Percentiles rank a stretch among this genome's conserved stretches.
Conservation (phyloP, 2,113 vertebrate genomes). For the Salminus brasiliensis region DNA sequence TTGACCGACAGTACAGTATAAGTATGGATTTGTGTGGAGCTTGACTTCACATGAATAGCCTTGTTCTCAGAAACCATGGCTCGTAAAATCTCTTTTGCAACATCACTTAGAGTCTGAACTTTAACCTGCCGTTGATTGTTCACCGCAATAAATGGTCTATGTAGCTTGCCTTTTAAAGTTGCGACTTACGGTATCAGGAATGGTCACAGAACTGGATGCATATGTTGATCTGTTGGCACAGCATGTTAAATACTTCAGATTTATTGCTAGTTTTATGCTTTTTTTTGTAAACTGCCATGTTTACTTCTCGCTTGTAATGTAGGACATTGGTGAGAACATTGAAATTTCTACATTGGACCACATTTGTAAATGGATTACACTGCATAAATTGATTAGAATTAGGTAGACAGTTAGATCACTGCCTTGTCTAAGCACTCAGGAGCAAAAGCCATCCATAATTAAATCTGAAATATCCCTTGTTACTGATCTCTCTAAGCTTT, state of each 20-base stretch:
- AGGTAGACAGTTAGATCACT: slow-evolving; percentile 14
- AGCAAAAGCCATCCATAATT: slow-evolving; percentile 24
- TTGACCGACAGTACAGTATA: neutral
- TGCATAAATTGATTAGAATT: slow-evolving; percentile 24
- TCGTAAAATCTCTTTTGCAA: neutral
- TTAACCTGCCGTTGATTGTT: neutral
- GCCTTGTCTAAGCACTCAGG: slow-evolving; percentile 17
- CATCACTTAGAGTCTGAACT: slow-evolving; percentile 24
- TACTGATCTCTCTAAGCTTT: slow-evolving; percentile 26
- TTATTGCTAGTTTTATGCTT: neutral
- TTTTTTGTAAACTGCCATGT: neutral
- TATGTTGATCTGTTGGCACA: neutral
- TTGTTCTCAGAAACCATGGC: neutral
- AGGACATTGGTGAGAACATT: neutral
- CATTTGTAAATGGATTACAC: neutral
- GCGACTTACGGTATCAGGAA: neutral
- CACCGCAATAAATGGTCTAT: slow-evolving; percentile 1
- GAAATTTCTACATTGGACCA: neutral
- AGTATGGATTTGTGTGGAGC: neutral
- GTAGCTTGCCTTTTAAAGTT: neutral
- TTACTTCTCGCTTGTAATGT: neutral
- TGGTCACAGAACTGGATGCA: neutral
- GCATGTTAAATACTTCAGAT: neutral
- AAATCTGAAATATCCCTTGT: slow-evolving; percentile 11
- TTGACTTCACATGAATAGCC: neutral